Percentiles rank a stretch among this genome's conserved stretches.
Evolutionary conservation across 2,797 vertebrate genomes (phyloP).

Genomic region (Leptoclinus maculatus): DNA sequence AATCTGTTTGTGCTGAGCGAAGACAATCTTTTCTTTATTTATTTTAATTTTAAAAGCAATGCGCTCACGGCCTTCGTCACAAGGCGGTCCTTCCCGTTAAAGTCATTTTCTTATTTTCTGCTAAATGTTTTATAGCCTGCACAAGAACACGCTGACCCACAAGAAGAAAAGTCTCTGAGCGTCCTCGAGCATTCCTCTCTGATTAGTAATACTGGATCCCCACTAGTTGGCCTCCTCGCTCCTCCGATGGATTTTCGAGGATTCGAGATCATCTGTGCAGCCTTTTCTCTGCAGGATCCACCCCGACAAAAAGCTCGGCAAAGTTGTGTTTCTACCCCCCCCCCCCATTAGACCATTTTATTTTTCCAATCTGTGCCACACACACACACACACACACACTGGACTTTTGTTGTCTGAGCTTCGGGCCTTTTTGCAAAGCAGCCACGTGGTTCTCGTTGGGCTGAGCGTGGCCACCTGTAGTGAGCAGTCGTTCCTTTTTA

Average conservation of each 20-base stretch:
- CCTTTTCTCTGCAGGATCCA: conserved; percentile 57
- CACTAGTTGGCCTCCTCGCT: conserved; percentile 61
- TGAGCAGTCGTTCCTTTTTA: neutral
- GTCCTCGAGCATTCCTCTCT: conserved; percentile 75
- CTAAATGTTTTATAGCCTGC: neutral
- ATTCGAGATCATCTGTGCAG: conserved; percentile 81
- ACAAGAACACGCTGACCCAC: conserved; percentile 1
- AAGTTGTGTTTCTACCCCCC: conserved; percentile 10
- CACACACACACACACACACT: too few relatives aligned
- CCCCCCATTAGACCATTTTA: neutral
- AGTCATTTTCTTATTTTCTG: neutral
- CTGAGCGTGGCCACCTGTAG: neutral
- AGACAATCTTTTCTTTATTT: neutral
- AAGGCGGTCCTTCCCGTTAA: rapidly evolving
- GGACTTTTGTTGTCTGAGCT: conserved; percentile 31
- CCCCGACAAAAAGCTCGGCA: neutral
- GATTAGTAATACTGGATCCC: conserved; percentile 79
- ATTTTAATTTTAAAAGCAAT: neutral
- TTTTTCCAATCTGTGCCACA: neutral
- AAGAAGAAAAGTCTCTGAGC: neutral
- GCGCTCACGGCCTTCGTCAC: neutral
- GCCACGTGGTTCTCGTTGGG: neutral
- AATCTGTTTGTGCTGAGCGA: conserved; percentile 8
- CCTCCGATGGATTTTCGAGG: conserved; percentile 67
- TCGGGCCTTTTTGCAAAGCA: neutral